phyloP scores from a whole-genome alignment of 2,797 vertebrate genomes.

The Parotocinclus haroldoi region DNA sequence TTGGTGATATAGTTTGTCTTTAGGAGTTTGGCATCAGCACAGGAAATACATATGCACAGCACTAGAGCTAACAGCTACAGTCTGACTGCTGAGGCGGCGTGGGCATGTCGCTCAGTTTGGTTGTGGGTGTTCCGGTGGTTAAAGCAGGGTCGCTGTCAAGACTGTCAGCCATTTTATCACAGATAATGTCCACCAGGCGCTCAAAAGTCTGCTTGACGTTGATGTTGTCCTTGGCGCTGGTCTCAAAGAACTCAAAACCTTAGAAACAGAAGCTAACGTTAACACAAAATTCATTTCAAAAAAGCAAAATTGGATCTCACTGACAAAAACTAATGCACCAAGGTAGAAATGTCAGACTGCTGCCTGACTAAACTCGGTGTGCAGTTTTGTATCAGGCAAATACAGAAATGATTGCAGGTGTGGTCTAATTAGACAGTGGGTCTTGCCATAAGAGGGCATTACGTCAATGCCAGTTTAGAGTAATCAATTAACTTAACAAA shows the following conservation, averaged over 20 bases:
- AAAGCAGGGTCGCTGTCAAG: conserved; percentile 82
- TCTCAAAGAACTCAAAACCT: conserved; percentile 98
- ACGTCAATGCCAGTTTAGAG: too few species aligned
- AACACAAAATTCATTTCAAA: too few species aligned
- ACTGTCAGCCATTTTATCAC: conserved; percentile 96
- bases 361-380: too few species aligned
- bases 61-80: conserved; percentile 86
- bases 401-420: too few species aligned
- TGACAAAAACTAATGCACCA: too few species aligned
- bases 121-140: conserved; percentile 80
- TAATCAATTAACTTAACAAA: too few species aligned
- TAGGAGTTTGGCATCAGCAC: conserved; percentile 45
- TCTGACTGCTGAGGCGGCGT: conserved; percentile 83
- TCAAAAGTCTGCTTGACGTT: conserved; percentile 98
- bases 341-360: too few species aligned
- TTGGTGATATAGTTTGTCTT: conserved; percentile 26
- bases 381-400: too few species aligned
- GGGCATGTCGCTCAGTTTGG: conserved; percentile 87
- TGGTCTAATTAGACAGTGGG: too few species aligned
- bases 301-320: too few species aligned
- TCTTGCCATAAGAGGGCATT: too few species aligned
- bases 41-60: conserved; percentile 25
- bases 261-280: conserved; percentile 1
- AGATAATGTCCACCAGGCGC: conserved; percentile 94
- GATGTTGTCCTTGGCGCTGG: conserved; percentile 95